A percentile compares a stretch with the other conserved stretches of the same genome.
Evolutionary conservation across 2,797 vertebrate genomes (phyloP).

Genomic region (Paramormyrops hopkinsi): DNA sequence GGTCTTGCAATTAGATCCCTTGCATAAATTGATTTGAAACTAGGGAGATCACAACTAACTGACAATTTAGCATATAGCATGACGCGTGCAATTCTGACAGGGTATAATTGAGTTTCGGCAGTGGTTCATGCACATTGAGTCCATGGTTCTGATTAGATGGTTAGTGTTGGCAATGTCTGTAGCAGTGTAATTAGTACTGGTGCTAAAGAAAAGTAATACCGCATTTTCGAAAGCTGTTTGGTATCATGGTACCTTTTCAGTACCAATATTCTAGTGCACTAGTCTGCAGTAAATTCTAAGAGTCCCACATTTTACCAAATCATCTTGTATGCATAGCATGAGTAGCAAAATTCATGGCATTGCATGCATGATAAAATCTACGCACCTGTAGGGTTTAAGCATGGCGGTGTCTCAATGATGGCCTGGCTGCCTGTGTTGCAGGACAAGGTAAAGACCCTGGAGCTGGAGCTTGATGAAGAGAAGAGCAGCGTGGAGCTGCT

Average conservation of each 20-base stretch:
- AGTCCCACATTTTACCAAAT: neutral
- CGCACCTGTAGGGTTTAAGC: neutral
- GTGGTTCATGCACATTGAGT: too few species aligned
- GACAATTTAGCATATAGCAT: neutral
- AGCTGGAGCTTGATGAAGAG: conserved; percentile 87
- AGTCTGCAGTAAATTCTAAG: neutral
- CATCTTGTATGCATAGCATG: neutral
- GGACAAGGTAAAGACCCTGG: conserved; percentile 80
- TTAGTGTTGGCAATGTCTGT: neutral
- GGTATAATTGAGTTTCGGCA: neutral
- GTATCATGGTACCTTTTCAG: neutral
- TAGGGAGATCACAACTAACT: neutral
- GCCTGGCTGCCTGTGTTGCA: conserved; percentile 34
- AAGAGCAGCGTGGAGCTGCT: conserved; percentile 74
- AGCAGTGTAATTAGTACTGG: neutral
- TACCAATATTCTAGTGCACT: neutral
- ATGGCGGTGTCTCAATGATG: neutral
- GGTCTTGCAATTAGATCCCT: neutral
- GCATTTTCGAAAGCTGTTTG: neutral
- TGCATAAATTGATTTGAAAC: neutral
- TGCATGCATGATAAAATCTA: neutral
- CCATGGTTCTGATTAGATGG: neutral
- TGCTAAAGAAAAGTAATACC: neutral
- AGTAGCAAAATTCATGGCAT: neutral
- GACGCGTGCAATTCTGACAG: neutral